A percentile compares a stretch with the other conserved stretches of the same genome.
phyloP scores from a whole-genome alignment of 2,797 vertebrate genomes.

The Mormyrops boulengeri region DNA sequence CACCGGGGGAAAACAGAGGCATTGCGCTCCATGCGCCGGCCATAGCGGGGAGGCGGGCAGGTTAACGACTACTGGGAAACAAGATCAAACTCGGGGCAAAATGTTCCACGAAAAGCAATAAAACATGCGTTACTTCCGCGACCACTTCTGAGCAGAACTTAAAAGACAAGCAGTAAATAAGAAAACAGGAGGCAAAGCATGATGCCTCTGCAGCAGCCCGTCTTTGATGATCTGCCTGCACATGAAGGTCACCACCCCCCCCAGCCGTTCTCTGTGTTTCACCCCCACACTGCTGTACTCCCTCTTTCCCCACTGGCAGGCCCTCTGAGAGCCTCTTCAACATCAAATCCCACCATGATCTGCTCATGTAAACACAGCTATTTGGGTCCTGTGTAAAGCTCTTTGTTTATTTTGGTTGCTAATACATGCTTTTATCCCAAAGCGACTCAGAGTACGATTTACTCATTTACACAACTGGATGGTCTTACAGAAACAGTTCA shows the following conservation, averaged over 20 bases:
- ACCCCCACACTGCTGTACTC: neutral
- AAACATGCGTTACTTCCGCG: neutral
- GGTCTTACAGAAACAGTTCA: neutral
- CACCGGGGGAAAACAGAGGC: neutral
- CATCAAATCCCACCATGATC: neutral
- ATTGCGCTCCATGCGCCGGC: neutral
- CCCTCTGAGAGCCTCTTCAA: neutral
- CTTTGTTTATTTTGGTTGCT: slow-evolving; percentile 1
- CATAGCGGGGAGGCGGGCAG: neutral
- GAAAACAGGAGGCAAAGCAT: neutral
- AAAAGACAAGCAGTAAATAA: neutral
- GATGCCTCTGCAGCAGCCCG: too few species aligned
- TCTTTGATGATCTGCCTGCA: neutral
- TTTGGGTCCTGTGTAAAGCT: neutral
- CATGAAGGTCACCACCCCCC: neutral
- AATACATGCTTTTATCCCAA: slow-evolving; percentile 1
- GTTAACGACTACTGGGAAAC: slow-evolving; percentile 5
- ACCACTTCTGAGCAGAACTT: neutral
- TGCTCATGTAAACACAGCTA: neutral
- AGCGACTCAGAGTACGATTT: neutral
- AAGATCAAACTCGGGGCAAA: neutral
- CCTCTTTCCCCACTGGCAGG: neutral
- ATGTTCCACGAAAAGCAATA: slow-evolving; percentile 2
- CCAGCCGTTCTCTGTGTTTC: neutral
- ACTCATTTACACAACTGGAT: neutral